A percentile compares a stretch with the other conserved stretches of the same genome.
phyloP scores from a whole-genome alignment of 2,888 invertebrate species.

The Lacanobia wlatinum region DNA sequence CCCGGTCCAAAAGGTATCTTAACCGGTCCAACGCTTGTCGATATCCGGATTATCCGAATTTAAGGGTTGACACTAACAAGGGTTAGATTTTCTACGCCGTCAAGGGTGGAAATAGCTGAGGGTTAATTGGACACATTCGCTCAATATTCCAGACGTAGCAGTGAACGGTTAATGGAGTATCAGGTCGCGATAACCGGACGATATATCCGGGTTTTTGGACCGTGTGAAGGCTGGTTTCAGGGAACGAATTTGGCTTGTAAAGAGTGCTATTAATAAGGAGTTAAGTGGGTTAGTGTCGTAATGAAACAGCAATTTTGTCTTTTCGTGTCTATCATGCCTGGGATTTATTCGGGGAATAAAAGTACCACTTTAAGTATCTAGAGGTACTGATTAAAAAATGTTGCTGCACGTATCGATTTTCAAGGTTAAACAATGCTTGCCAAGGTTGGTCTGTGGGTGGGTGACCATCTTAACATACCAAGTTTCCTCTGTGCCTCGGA shows the following conservation, averaged over 20 bases:
- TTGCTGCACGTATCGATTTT: no score
- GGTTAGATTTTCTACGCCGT: constrained; percentile 80
- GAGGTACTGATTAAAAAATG: no score
- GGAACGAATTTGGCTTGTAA: constrained; percentile 12
- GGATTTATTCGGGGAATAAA: no score
- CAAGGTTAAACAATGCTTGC: no score
- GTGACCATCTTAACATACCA: no score
- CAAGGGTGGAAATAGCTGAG: constrained; percentile 61
- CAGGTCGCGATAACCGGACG: constrained; percentile 54
- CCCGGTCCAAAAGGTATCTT: constrained; percentile 69
- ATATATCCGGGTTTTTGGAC: constrained; percentile 57
- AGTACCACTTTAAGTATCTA: no score
- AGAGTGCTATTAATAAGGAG: constrained; percentile 12
- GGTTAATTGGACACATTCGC: constrained; percentile 73
- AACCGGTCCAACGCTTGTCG: constrained; percentile 80
- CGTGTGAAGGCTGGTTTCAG: constrained; percentile 28
- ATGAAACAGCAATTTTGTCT: not conserved
- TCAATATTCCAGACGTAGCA: constrained; percentile 69
- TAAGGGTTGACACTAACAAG: constrained; percentile 86
- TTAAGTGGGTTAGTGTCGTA: not conserved
- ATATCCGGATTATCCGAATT: constrained; percentile 83
- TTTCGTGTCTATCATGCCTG: not conserved
- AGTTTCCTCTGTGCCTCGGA: no score
- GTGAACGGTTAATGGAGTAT: constrained; percentile 62
- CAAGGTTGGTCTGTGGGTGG: no score